Percentiles rank a stretch among this genome's conserved stretches.
These are phyloP conservation scores for Falco peregrinus DNA, from an alignment of 2,797 vertebrate genomes.

Conservation along the genomic window DNA sequence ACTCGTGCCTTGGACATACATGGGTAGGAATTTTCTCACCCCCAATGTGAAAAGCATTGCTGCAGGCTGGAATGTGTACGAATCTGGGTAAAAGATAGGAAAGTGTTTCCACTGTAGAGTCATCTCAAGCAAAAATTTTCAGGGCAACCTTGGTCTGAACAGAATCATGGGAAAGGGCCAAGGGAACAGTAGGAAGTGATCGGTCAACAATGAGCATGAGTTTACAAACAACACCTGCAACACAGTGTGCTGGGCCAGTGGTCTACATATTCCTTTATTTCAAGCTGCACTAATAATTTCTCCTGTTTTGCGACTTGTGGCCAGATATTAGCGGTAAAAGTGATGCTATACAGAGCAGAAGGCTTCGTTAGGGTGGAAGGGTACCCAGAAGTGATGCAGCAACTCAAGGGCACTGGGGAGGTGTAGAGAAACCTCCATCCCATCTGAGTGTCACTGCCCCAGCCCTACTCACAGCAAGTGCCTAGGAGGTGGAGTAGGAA, in stretches of 20 bases:
- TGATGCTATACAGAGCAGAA: not conserved
- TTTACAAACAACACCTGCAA: not conserved
- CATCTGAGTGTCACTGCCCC: not conserved
- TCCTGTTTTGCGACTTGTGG: not conserved
- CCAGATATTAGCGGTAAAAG: not conserved
- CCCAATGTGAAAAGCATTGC: not conserved
- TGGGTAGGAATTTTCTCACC: not conserved
- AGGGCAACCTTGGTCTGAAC: not conserved
- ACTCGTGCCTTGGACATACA: not conserved
- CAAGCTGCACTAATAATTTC: not conserved
- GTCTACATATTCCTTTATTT: not conserved
- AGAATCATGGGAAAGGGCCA: not conserved
- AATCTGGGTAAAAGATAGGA: not conserved
- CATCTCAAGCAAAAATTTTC: not conserved
- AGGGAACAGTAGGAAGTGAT: not conserved
- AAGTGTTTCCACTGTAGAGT: not conserved
- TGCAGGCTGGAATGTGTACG: not conserved
- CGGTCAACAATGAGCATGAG: accelerated
- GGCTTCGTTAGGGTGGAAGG: not conserved
- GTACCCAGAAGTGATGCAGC: not conserved
- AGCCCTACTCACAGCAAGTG: not conserved
- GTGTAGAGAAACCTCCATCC: not conserved
- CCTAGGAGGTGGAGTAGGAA: not conserved
- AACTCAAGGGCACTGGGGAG: not conserved
- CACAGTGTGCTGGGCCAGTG: not conserved